Conservation (phyloP, 92 coral and sea anemone genomes). For the Micromussa lordhowensis region DNA sequence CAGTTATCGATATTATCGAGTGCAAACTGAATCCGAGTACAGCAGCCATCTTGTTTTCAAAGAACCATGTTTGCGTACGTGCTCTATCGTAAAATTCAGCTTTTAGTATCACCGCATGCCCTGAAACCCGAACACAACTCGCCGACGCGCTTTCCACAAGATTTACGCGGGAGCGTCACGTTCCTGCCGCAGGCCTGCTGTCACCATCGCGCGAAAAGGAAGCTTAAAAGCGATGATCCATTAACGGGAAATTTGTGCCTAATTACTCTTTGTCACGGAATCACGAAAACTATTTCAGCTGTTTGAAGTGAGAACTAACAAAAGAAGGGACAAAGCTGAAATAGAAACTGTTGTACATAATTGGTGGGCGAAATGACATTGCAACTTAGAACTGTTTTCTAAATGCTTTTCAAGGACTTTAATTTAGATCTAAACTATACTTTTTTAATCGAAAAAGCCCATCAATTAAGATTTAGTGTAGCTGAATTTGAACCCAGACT, state of each 20-base stretch:
- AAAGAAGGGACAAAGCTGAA: not conserved
- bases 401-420: not conserved
- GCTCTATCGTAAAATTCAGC: not conserved
- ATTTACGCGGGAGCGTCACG: conserved; percentile 3
- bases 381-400: not conserved
- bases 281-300: conserved; percentile 18
- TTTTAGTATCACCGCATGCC: not conserved
- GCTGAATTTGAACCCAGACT: not conserved
- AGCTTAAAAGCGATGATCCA: conserved; percentile 12
- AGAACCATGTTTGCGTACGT: not conserved
- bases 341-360: not conserved
- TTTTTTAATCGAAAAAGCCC: not conserved
- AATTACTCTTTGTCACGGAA: conserved; percentile 26
- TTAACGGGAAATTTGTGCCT: not conserved
- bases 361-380: too few relatives aligned
- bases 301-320: not conserved
- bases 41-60: not conserved
- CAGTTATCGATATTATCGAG: not conserved
- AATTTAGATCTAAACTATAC: not conserved
- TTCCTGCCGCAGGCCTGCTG: conserved; percentile 34
- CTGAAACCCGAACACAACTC: not conserved
- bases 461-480: not conserved
- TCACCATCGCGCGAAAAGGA: conserved; percentile 26
- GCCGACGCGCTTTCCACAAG: not conserved
- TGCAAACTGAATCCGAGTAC: not conserved